Percentiles rank a stretch among this genome's conserved stretches.
These are phyloP conservation scores for Drosophila gaucha DNA, from an alignment of 2,888 invertebrate genomes.

Conservation along the genomic window DNA sequence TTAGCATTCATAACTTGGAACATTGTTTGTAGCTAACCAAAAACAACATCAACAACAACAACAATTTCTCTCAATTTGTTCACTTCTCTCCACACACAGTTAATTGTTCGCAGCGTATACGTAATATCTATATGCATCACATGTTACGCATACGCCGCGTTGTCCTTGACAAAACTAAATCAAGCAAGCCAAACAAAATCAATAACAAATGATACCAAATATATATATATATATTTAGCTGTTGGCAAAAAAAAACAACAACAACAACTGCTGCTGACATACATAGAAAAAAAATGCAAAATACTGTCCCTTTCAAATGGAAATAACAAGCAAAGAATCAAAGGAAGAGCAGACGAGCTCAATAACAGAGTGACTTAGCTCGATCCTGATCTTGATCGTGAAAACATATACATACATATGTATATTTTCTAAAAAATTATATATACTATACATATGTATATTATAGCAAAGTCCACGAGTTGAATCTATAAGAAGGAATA, in stretches of 20 bases:
- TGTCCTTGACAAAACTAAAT: conserved; percentile 34
- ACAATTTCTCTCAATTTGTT: conserved; percentile 6
- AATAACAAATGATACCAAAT: conserved; percentile 8
- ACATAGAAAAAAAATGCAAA: no score
- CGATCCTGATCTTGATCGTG: no score
- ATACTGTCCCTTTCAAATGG: no score
- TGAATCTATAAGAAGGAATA: no score
- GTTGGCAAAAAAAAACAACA: neutral
- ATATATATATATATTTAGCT: neutral
- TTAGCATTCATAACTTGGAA: conserved; percentile 48
- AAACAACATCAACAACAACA: conserved; percentile 1
- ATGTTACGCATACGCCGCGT: conserved; percentile 39
- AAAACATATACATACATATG: no score
- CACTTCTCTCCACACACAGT: conserved; percentile 1
- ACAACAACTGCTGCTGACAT: neutral
- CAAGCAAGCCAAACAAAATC: conserved; percentile 11
- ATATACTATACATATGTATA: no score
- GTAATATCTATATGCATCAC: conserved; percentile 21
- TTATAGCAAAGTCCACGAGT: no score
- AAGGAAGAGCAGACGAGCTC: neutral
- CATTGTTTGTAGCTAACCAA: conserved; percentile 35
- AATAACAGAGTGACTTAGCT: no score
- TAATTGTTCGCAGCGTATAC: conserved; percentile 28
- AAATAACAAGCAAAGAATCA: neutral
- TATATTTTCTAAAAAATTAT: no score